Evolutionary conservation across 92 coral and sea anemone genomes (phyloP).

Genomic region (Epizoanthus illoricatus): DNA sequence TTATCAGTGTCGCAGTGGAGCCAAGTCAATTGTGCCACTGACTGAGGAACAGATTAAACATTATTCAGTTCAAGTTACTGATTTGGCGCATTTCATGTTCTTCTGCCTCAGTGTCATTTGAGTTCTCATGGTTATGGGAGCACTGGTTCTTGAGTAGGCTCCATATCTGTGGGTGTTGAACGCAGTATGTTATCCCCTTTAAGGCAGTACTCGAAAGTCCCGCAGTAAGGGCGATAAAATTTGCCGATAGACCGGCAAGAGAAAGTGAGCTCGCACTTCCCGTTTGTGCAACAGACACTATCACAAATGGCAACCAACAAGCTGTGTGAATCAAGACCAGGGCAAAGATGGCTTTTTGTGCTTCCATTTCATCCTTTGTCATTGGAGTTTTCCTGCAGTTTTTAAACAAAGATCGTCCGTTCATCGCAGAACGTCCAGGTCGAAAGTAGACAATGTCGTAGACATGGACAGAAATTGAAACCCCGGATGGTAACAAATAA

Average conservation of each 20-base stretch:
- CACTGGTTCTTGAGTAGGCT: conserved; percentile 54
- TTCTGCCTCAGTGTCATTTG: background rate
- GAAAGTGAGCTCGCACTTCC: conserved; percentile 38
- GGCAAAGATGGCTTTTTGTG: conserved; percentile 65
- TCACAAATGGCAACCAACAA: conserved; percentile 74
- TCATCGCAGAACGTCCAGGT: conserved; percentile 51
- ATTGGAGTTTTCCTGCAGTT: conserved; percentile 55
- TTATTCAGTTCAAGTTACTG: background rate
- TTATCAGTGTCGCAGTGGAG: background rate
- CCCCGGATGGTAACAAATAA: conserved; percentile 58
- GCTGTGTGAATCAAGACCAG: conserved; percentile 62
- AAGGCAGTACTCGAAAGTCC: conserved; percentile 65
- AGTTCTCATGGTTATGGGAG: background rate
- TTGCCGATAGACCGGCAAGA: conserved; percentile 54
- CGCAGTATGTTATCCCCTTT: conserved; percentile 69
- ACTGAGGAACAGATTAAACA: background rate
- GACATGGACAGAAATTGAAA: conserved; percentile 59
- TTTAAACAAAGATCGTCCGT: conserved; percentile 44
- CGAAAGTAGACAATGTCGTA: conserved; percentile 65
- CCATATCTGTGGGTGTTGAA: conserved; percentile 74
- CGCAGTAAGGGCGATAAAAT: conserved; percentile 64
- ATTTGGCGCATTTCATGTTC: conserved; percentile 4
- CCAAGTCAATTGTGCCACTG: background rate
- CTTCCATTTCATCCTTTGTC: conserved; percentile 56
- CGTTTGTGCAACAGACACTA: conserved; percentile 59